Base-by-base conservation (phyloP, 2,888 invertebrate species). In the Meganola albula region DNA sequence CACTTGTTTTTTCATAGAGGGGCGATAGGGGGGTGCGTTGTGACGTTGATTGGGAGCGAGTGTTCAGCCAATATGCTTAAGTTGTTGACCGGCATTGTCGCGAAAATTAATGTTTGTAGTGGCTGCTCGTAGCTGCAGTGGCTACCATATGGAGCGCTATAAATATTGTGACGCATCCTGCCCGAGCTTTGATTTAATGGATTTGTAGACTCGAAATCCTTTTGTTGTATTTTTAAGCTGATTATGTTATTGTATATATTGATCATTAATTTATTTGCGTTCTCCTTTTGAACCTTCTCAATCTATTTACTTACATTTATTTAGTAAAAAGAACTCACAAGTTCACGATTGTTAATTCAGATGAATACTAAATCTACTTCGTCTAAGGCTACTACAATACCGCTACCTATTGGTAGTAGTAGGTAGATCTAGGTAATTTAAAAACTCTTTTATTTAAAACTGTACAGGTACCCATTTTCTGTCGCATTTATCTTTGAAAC, bases 51-150 rank as follows among this genome's bases (percentile, higher is more conserved):
- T 77, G 77, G 77, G 64, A 65, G 72, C 61, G 72, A 82, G 82
- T 80, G 83, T 76, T 77, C 73, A 74, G 70, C 74, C 83, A 82
- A 83, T 80, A 82, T 82, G 79, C 77, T 73, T 59, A 66, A 59
- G 71, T 65, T 66, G 74, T 76, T 72, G 76, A 66, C 71, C 70
- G 73, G 67, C 71, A 67, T 83, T 83, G 80, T 80, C 66, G 62
- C 56, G 62, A 57, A 78, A 80, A 83, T 82, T 71, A 74, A 73
- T 74, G 68, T 77, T 74, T 78, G 63, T 50, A 70, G 69, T 66
- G 58, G 40, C 52, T 45, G 43, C 37, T 32, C 34, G 31, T 48
- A 31, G n/a, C n/a, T n/a, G n/a, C n/a, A n/a, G n/a, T n/a, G n/a
- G n/a, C n/a, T n/a, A n/a, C n/a, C 59, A 64, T 63, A 59, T 63